Percentiles rank a stretch among this genome's conserved stretches.
These are phyloP conservation scores for Ceyx erithaca DNA, from an alignment of 2,797 vertebrate species.

Conservation along the genomic window DNA sequence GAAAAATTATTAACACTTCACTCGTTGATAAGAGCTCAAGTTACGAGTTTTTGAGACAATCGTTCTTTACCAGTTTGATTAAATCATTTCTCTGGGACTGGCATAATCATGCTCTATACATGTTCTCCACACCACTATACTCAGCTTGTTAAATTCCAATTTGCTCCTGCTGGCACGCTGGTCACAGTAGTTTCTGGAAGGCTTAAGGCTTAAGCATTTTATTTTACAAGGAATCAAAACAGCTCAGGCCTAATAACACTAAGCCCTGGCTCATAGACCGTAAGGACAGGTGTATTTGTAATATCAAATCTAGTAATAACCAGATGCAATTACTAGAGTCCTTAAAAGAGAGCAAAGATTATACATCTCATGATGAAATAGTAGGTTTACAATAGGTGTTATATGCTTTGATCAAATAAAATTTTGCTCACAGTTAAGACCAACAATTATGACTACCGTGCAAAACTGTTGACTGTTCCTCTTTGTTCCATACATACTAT, in stretches of 20 bases:
- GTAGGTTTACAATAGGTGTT: constrained; percentile 26
- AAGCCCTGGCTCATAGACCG: neutral
- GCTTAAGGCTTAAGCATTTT: neutral
- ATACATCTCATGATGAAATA: constrained; percentile 14
- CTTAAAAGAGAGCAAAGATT: neutral
- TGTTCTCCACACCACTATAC: neutral
- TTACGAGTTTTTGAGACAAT: neutral
- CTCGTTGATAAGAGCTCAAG: neutral
- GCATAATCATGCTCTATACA: neutral
- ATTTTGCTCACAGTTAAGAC: constrained; percentile 45
- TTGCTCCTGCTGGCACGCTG: neutral
- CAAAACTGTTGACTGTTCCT: neutral
- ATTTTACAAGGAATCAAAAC: neutral
- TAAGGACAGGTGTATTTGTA: neutral
- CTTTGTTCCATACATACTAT: neutral
- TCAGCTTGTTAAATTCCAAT: neutral
- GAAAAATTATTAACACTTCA: neutral
- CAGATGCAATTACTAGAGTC: neutral
- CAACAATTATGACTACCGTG: neutral
- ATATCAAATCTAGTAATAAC: constrained; percentile 19
- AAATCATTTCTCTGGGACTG: neutral
- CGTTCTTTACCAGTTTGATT: neutral
- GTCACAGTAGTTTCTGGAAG: neutral
- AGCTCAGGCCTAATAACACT: neutral
- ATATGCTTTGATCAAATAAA: constrained; percentile 30